Conservation (phyloP, 2,888 invertebrate genomes). For the Drosophila meridionalis region DNA sequence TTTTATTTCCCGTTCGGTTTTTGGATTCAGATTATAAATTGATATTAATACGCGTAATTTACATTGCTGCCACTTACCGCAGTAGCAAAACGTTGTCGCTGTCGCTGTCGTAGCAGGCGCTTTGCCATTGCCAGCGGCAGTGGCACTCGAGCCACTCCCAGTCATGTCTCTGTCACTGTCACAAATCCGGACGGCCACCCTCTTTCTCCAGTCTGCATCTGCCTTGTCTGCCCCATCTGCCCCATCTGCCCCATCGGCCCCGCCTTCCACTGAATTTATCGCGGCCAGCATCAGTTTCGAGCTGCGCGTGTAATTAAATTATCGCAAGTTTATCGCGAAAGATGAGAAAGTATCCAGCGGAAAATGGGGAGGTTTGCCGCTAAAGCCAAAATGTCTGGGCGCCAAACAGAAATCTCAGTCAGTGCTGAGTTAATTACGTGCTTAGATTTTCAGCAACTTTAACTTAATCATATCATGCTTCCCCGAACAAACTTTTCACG, state of each 20-base stretch:
- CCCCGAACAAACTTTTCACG: conserved; percentile 20
- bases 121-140: not conserved
- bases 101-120: not conserved
- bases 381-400: conserved; percentile 25
- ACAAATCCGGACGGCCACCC: conserved; percentile 7
- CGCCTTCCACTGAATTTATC: conserved; percentile 16
- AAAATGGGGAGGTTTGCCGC: conserved; percentile 23
- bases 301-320: conserved; percentile 68
- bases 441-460: conserved; percentile 52
- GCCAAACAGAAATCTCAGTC: conserved; percentile 40
- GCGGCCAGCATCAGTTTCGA: conserved; percentile 45
- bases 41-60: conserved; percentile 73
- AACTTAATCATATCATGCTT: conserved; percentile 51
- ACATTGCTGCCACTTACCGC: conserved; percentile 63
- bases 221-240: not conserved
- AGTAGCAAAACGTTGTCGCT: conserved; percentile 14
- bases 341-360: conserved; percentile 38
- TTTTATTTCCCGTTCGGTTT: conserved; percentile 42
- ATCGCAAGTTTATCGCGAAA: conserved; percentile 63
- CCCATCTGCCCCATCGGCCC: not conserved
- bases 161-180: conserved; percentile 31
- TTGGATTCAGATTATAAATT: conserved; percentile 70
- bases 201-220: not conserved
- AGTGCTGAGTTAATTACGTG: conserved; percentile 58
- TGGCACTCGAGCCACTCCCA: conserved; percentile 30